phyloP scores from a whole-genome alignment of 2,888 invertebrate genomes.

The Zele albiditarsus region DNA sequence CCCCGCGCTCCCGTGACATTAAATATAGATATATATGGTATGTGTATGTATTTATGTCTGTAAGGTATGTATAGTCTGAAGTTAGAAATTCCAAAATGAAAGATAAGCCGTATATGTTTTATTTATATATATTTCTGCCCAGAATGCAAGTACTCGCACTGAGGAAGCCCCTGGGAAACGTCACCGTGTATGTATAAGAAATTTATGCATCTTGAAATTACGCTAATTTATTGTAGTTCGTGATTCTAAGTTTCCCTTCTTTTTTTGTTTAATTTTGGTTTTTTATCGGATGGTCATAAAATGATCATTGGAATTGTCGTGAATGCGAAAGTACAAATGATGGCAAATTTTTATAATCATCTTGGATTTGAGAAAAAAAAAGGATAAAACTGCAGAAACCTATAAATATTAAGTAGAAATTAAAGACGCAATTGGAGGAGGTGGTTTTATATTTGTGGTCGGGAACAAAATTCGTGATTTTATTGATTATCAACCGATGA shows the following conservation, averaged over 20 bases:
- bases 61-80: constrained; percentile 54
- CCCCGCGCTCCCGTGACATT: constrained; percentile 47
- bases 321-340: too few relatives aligned
- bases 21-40: constrained; percentile 63
- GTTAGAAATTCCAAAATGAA: constrained; percentile 65
- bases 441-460: too few relatives aligned
- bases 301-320: too few relatives aligned
- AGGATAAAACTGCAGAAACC: too few relatives aligned
- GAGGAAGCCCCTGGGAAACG: neutral
- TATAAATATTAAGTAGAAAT: too few relatives aligned
- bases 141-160: constrained; percentile 1
- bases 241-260: neutral
- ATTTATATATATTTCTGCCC: constrained; percentile 59
- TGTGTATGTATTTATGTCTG: constrained; percentile 63
- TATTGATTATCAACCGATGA: too few relatives aligned
- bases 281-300: neutral
- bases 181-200: neutral
- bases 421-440: too few relatives aligned
- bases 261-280: neutral
- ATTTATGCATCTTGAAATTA: neutral
- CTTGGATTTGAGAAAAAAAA: too few relatives aligned
- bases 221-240: neutral
- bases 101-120: constrained; percentile 59
- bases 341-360: too few relatives aligned
- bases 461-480: too few relatives aligned